A percentile compares a stretch with the other conserved stretches of the same genome.
Evolutionary conservation across 2,797 vertebrate genomes (phyloP).

Genomic region (Champsocephalus esox): DNA sequence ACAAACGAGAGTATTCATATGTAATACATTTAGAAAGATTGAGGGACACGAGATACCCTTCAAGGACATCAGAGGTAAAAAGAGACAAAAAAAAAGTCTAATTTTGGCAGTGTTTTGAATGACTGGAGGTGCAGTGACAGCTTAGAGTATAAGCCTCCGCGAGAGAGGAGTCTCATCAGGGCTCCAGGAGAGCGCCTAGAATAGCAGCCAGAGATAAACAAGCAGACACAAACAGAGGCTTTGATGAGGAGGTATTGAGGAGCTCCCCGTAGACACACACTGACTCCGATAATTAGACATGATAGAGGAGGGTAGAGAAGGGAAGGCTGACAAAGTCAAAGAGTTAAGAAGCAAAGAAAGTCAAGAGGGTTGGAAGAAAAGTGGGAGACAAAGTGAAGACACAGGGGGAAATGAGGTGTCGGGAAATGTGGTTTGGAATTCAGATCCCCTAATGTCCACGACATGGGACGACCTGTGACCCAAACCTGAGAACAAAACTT

Average conservation of each 20-base stretch:
- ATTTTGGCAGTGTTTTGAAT: conserved; percentile 61
- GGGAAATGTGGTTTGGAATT: conserved; percentile 28
- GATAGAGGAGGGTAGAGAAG: conserved; percentile 59
- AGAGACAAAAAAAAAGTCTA: conserved; percentile 28
- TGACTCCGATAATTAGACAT: conserved; percentile 76
- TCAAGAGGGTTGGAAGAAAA: conserved; percentile 35
- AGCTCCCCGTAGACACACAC: conserved; percentile 76
- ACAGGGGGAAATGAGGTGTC: conserved; percentile 10
- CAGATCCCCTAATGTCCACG: not conserved
- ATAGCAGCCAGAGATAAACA: conserved; percentile 84
- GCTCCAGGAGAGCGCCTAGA: conserved; percentile 77
- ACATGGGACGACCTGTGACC: not conserved
- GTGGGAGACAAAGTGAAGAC: not conserved
- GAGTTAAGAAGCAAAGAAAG: conserved; percentile 65
- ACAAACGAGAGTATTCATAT: not conserved
- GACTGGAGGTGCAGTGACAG: conserved; percentile 73
- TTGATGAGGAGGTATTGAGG: conserved; percentile 82
- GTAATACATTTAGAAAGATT: conserved; percentile 5
- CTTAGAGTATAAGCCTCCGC: conserved; percentile 73
- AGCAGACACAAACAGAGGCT: conserved; percentile 81
- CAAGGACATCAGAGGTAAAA: conserved; percentile 39
- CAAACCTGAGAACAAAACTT: not conserved
- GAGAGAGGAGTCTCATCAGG: conserved; percentile 74
- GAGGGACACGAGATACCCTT: conserved; percentile 30
- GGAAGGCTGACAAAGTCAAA: conserved; percentile 71